Conservation (phyloP, 92 coral and sea anemone species). For the Porites cylindrica region DNA sequence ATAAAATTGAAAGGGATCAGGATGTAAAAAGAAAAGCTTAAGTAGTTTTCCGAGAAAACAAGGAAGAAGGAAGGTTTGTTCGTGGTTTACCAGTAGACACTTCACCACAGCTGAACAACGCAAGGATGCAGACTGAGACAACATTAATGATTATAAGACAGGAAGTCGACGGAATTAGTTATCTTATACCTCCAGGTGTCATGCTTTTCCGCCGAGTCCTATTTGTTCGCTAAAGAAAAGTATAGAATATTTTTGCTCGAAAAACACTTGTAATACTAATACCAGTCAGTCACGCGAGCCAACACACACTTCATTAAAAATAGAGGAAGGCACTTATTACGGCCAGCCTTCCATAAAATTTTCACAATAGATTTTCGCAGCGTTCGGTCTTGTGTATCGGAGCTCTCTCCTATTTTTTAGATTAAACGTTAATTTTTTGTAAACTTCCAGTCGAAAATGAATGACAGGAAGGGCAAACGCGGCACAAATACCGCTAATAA, state of each 20-base stretch:
- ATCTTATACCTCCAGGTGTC: background rate
- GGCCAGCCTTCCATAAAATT: too few relatives aligned
- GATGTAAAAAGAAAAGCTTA: background rate
- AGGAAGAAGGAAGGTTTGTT: background rate
- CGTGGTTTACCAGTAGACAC: background rate
- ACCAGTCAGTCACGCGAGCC: background rate
- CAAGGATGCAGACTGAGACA: background rate
- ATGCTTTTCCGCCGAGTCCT: background rate
- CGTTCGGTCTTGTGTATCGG: too few relatives aligned
- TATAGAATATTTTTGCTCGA: background rate
- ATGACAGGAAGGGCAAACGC: background rate
- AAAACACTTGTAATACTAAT: background rate
- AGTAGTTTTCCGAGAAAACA: background rate
- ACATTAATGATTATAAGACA: background rate
- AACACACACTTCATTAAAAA: too few relatives aligned
- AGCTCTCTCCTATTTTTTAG: background rate
- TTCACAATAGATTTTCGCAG: too few relatives aligned
- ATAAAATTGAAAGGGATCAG: too few relatives aligned
- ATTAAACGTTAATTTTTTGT: background rate
- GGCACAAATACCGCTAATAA: background rate
- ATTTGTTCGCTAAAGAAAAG: background rate
- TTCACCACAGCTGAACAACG: constrained; percentile 6
- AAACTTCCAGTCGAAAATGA: background rate
- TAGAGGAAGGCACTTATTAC: too few relatives aligned
- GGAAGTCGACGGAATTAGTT: constrained; percentile 19